Evolutionary conservation across 2,888 invertebrate species (phyloP), one percentile per base, ranked within the genome.

Genomic region (Crioceris asparagi): DNA sequence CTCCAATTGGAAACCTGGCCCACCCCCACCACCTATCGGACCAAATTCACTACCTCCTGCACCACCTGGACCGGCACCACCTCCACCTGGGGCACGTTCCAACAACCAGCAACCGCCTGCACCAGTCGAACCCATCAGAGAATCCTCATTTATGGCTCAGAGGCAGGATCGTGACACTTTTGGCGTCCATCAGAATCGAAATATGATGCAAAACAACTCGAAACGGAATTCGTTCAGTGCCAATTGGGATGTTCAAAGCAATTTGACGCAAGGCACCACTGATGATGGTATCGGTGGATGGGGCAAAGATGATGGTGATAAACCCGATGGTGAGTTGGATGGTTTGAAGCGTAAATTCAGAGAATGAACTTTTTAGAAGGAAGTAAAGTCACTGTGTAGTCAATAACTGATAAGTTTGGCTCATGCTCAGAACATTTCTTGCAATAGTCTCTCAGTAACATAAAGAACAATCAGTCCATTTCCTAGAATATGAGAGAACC

Each of bases 121-220:
- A 0, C 79, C 81, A 0, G 72, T 77, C 19, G 77, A 79, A 47
- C 74, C 75, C 0, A 62, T 70, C 32, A 61, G 61, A 18, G 70
- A 53, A 17, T 44, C 41, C 2, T 70, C 74, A 0, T 81, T 80
- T 50, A 78, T 81, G 48, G 77, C 79, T 43, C 67, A 75, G 32
- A 69, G 81, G 2, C 77, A 81, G 48, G 80, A 81, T 49, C 65
- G 79, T 17, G 81, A 80, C 49, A 81, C 81, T 0, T 80, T 80
- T 45, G 80, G 81, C 1, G 81, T 80, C 1, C 77, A 80, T 39
- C 79, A 80, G 52, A 78, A 78, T 52, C 66, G 56, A 3, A 53
- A 53, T 1, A 12, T 14, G 12, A 46, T 52, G 3, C 56, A 58
- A 35, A 60, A 54, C 34, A 62, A 54, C 39, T 62, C 63, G 1